Conservation (phyloP, 2,113 vertebrate species). For the Eulemur rufifrons region DNA sequence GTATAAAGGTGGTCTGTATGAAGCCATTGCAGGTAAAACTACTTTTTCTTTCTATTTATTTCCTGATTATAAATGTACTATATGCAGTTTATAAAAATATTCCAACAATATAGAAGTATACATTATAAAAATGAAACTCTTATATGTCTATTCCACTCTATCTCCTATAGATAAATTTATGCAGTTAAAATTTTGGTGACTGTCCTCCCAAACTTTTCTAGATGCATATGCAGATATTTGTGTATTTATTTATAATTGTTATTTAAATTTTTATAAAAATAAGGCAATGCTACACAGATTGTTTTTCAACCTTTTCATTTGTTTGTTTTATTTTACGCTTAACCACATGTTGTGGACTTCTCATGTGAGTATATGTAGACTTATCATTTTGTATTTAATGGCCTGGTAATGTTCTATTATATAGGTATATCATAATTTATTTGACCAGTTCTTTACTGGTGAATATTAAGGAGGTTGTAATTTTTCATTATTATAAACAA, state of each 20-base stretch:
- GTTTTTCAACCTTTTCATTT: constrained; percentile 1
- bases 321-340: constrained; percentile 62
- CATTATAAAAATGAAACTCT: background rate
- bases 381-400: background rate
- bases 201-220: background rate
- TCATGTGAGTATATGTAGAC: constrained; percentile 62
- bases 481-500: constrained; percentile 14
- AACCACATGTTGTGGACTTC: constrained; percentile 52
- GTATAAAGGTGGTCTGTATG: constrained; percentile 91
- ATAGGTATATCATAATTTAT: background rate
- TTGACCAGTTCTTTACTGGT: background rate
- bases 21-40: constrained; percentile 94
- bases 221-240: background rate
- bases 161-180: background rate
- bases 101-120: background rate
- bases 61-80: background rate
- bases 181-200: background rate
- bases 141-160: background rate
- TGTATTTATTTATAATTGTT: background rate
- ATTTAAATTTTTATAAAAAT: background rate
- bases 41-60: background rate
- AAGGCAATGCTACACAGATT: background rate
- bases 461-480: background rate
- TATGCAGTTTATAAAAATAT: background rate
- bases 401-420: background rate